Conservation (phyloP, 2,797 vertebrate genomes). For the Falco biarmicus region DNA sequence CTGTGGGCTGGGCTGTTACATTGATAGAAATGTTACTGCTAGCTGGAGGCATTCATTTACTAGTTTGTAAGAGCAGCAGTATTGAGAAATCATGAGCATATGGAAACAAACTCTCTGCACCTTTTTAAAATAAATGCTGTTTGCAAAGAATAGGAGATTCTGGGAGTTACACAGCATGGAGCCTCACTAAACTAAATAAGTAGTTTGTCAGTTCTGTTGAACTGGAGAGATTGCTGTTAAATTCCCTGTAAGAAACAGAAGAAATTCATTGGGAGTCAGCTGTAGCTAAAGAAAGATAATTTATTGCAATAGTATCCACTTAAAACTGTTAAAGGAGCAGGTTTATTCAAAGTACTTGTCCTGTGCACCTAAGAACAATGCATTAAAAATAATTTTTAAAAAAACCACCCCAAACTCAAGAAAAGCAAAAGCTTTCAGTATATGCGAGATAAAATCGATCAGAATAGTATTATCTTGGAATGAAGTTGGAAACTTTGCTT, state of each 20-base stretch:
- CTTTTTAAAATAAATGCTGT: constrained; percentile 45
- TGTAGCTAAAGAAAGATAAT: constrained; percentile 38
- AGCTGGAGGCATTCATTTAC: constrained; percentile 57
- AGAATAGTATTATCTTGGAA: neutral
- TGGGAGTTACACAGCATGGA: constrained; percentile 2
- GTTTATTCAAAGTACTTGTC: neutral
- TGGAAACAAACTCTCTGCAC: constrained; percentile 53
- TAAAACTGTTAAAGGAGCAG: constrained; percentile 1
- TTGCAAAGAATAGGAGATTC: constrained; percentile 14
- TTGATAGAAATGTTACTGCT: constrained; percentile 64
- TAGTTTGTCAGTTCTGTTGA: constrained; percentile 25
- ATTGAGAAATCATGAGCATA: constrained; percentile 51
- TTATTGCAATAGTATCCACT: constrained; percentile 6
- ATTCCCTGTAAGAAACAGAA: constrained; percentile 22
- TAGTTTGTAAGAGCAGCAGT: constrained; percentile 33
- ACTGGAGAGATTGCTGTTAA: neutral
- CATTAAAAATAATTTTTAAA: neutral
- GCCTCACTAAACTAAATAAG: constrained; percentile 4
- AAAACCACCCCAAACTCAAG: neutral
- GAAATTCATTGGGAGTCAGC: constrained; percentile 41
- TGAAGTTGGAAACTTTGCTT: neutral
- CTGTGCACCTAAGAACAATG: neutral
- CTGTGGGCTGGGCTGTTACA: constrained; percentile 61
- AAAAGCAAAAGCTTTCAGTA: neutral
- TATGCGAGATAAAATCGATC: fast-evolving